Conservation (phyloP, 2,113 vertebrate genomes). For the Chunga burmeisteri region DNA sequence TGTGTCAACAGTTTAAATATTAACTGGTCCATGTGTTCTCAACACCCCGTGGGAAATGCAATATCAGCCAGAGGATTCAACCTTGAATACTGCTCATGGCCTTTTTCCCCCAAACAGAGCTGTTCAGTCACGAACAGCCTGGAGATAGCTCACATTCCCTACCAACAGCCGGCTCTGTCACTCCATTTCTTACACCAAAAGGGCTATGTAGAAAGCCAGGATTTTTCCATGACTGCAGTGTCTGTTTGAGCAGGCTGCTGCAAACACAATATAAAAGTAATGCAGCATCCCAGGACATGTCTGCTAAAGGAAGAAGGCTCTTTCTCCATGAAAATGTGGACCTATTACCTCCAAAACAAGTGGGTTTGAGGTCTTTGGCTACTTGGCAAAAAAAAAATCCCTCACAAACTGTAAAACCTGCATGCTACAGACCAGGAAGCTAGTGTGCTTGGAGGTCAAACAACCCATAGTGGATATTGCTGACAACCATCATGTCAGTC, state of each 20-base stretch:
- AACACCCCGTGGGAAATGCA: background rate
- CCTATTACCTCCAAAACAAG: background rate
- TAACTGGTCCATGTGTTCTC: background rate
- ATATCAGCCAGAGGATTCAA: background rate
- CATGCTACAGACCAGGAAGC: background rate
- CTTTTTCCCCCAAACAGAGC: background rate
- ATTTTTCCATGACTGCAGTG: background rate
- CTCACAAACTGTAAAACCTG: background rate
- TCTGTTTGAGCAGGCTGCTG: background rate
- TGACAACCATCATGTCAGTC: background rate
- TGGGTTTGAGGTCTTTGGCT: background rate
- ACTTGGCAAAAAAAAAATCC: background rate
- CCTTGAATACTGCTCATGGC: background rate
- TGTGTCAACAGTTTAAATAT: slow-evolving; percentile 26
- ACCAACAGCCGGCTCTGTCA: background rate
- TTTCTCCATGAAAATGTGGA: background rate
- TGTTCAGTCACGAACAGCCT: background rate
- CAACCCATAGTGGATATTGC: background rate
- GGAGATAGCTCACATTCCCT: background rate
- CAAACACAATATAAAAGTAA: background rate
- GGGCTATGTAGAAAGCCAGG: background rate
- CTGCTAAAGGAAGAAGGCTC: background rate
- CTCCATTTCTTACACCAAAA: background rate
- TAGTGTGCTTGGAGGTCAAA: background rate
- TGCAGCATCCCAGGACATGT: background rate